Evolutionary conservation across 2,888 invertebrate species (phyloP).

Genomic region (Hirtodrosophila alboralis): DNA sequence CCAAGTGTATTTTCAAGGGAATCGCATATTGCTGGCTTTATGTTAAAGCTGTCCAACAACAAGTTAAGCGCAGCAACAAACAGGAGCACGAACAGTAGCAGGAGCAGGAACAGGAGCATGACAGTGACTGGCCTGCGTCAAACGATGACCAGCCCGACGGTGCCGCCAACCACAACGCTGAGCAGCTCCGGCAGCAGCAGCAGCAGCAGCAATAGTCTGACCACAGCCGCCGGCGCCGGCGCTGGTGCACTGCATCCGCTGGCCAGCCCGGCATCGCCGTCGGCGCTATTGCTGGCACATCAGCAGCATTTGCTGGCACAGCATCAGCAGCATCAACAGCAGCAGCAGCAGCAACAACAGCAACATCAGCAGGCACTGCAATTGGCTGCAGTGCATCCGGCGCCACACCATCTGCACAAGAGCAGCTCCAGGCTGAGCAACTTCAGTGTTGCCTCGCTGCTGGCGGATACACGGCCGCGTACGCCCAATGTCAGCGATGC

Average conservation of each 20-base stretch:
- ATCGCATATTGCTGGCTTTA: conserved; percentile 60
- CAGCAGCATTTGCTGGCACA: conserved; percentile 73
- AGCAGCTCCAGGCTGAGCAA: conserved; percentile 88
- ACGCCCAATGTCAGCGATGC: conserved; percentile 81
- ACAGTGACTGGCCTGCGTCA: conserved; percentile 87
- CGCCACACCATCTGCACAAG: conserved; percentile 84
- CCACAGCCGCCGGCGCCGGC: conserved; percentile 39
- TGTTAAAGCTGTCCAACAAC: conserved; percentile 83
- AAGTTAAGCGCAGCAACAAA: conserved; percentile 14
- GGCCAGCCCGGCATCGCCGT: conserved; percentile 78
- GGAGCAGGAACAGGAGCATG: conserved; percentile 81
- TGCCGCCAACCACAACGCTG: conserved; percentile 83
- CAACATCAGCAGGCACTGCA: conserved; percentile 69
- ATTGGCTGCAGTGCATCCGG: conserved; percentile 70
- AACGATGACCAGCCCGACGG: conserved; percentile 87
- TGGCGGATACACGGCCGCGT: conserved; percentile 90
- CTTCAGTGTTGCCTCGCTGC: conserved; percentile 94
- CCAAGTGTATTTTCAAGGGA: conserved; percentile 11
- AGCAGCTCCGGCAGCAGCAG: conserved; percentile 51
- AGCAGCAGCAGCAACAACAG: conserved; percentile 65
- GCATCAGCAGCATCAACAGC: conserved; percentile 66
- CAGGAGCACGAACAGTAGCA: conserved; percentile 18
- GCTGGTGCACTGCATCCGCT: conserved; percentile 54
- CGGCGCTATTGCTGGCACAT: conserved; percentile 77
- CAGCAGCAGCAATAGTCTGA: conserved; percentile 45